These are phyloP conservation scores for Pollenia labialis DNA, from an alignment of 2,888 invertebrate genomes.

Conservation along the genomic window DNA sequence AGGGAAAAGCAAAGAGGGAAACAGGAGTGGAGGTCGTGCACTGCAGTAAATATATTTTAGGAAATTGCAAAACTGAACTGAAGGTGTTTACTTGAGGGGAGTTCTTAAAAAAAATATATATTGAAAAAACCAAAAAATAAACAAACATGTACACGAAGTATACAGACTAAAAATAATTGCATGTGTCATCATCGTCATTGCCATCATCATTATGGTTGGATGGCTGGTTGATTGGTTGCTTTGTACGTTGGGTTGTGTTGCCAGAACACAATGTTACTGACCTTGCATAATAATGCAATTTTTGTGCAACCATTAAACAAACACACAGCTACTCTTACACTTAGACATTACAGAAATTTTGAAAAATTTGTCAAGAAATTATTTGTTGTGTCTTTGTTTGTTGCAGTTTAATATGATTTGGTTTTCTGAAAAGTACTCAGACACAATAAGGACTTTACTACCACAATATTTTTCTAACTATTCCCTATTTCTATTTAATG, in stretches of 20 bases:
- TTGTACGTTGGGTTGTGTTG: conserved; percentile 34
- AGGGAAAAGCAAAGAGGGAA: neutral
- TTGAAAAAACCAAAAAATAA: neutral
- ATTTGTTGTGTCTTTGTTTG: conserved; percentile 59
- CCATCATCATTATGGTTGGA: conserved; percentile 55
- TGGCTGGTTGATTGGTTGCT: conserved; percentile 40
- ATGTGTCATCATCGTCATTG: conserved; percentile 72
- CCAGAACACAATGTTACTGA: conserved; percentile 71
- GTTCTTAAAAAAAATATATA: conserved; percentile 5
- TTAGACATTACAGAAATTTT: conserved; percentile 27
- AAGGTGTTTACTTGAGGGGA: conserved; percentile 57
- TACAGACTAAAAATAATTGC: conserved; percentile 71
- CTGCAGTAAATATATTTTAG: conserved; percentile 46
- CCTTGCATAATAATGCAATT: conserved; percentile 73
- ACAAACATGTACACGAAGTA: neutral
- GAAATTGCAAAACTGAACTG: conserved; percentile 37
- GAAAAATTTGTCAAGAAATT: conserved; percentile 63
- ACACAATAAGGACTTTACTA: conserved; percentile 56
- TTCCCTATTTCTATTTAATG: conserved; percentile 18
- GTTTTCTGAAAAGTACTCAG: conserved; percentile 42
- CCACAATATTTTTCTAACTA: conserved; percentile 9
- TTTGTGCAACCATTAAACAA: conserved; percentile 65
- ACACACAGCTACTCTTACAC: neutral
- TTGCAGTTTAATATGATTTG: conserved; percentile 33
- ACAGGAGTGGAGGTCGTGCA: conserved; percentile 49